Conservation (phyloP, 2,888 invertebrate species). For the Pristionchus fissidentatus region DNA sequence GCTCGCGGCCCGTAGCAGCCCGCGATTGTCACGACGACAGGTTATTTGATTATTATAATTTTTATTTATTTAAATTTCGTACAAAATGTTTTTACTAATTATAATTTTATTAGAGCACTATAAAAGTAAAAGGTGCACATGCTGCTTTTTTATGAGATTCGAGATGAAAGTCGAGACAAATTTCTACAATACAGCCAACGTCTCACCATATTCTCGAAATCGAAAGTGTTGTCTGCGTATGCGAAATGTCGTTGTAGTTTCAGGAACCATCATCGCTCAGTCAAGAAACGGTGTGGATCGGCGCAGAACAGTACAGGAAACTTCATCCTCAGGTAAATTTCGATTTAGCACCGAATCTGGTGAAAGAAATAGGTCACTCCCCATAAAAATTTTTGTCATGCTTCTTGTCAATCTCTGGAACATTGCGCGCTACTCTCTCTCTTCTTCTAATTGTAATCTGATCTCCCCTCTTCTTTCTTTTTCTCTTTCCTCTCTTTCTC, state of each 20-base stretch:
- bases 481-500: constrained; percentile 41
- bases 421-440: background rate
- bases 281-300: constrained; percentile 74
- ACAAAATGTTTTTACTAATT: background rate
- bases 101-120: no score
- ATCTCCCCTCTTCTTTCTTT: constrained; percentile 41
- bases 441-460: constrained; percentile 39
- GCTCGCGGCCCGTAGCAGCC: constrained; percentile 70
- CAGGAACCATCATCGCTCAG: constrained; percentile 49
- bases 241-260: background rate
- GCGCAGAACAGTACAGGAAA: constrained; percentile 68
- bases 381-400: background rate
- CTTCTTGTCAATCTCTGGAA: background rate
- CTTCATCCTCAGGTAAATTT: constrained; percentile 72
- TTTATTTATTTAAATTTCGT: background rate
- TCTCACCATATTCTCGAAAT: background rate
- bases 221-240: background rate
- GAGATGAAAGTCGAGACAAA: background rate
- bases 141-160: background rate
- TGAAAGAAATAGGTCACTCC: background rate
- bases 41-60: constrained; percentile 46
- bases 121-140: no score
- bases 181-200: background rate
- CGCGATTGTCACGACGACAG: constrained; percentile 59
- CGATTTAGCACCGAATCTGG: background rate